Conservation (phyloP, 2,113 vertebrate species). For the Anhinga rufa region DNA sequence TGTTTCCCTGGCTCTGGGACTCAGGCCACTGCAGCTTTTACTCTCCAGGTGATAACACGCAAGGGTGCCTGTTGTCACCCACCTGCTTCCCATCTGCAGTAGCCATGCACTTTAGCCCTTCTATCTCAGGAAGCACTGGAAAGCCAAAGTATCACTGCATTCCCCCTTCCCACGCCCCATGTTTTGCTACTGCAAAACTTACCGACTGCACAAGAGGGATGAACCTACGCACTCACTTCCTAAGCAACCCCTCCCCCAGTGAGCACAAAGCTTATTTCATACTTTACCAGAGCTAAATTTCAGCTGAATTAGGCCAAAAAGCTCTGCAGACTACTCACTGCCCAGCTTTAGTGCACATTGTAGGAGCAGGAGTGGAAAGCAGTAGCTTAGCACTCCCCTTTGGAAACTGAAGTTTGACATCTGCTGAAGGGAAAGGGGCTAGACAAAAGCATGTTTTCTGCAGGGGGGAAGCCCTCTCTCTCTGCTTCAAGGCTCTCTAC, state of each 20-base stretch:
- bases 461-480: background rate
- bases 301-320: background rate
- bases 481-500: background rate
- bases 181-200: background rate
- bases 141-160: background rate
- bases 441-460: background rate
- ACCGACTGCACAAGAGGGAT: background rate
- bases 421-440: background rate
- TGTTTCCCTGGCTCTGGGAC: background rate
- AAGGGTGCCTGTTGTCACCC: rapidly evolving
- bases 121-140: background rate
- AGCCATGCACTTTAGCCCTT: background rate
- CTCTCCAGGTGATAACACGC: background rate
- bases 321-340: background rate
- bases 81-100: rapidly evolving
- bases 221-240: background rate
- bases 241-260: background rate
- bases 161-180: background rate
- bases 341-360: background rate
- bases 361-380: background rate
- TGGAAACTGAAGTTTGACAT: background rate
- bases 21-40: background rate
- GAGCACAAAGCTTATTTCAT: background rate
- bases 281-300: background rate
- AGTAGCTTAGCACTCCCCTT: background rate